A percentile compares a stretch with the other conserved stretches of the same genome.
Evolutionary conservation across 30 jellyfish, hydroid and myxozoan genomes (phyloP).

Genomic region (Turritopsis dohrnii): DNA sequence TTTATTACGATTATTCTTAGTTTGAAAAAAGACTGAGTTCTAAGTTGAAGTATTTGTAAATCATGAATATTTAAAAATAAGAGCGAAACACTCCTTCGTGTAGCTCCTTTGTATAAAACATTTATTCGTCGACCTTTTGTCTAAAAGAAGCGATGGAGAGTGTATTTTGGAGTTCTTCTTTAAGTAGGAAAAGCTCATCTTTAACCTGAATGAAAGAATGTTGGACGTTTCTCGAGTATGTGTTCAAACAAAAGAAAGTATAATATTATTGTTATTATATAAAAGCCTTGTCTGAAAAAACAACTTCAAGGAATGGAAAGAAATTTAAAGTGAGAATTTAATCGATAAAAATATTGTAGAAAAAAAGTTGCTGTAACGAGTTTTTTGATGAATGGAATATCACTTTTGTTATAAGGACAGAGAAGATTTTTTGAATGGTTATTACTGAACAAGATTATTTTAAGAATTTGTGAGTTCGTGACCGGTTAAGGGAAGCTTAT

Average conservation of each 20-base stretch:
- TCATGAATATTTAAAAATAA: background rate
- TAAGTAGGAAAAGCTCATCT: background rate
- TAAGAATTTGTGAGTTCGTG: background rate
- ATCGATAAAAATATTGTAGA: background rate
- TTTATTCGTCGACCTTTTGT: background rate
- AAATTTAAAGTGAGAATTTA: background rate
- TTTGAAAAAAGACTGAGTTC: background rate
- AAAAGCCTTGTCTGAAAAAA: background rate
- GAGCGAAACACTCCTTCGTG: background rate
- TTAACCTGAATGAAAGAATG: background rate
- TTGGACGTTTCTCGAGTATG: background rate
- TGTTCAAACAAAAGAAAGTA: background rate
- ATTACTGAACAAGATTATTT: background rate
- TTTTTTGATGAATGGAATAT: too few species aligned
- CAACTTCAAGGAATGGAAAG: background rate
- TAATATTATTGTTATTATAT: background rate
- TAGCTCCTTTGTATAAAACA: background rate
- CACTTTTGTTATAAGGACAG: background rate
- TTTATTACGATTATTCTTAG: background rate
- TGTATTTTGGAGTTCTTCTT: background rate
- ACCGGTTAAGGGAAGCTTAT: background rate
- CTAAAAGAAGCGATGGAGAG: background rate
- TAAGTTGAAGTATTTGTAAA: background rate
- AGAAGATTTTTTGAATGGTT: background rate
- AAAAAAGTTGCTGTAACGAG: background rate